Base-by-base conservation (phyloP, 1,140 invertebrate species). In the Polypedilum pembai region DNA sequence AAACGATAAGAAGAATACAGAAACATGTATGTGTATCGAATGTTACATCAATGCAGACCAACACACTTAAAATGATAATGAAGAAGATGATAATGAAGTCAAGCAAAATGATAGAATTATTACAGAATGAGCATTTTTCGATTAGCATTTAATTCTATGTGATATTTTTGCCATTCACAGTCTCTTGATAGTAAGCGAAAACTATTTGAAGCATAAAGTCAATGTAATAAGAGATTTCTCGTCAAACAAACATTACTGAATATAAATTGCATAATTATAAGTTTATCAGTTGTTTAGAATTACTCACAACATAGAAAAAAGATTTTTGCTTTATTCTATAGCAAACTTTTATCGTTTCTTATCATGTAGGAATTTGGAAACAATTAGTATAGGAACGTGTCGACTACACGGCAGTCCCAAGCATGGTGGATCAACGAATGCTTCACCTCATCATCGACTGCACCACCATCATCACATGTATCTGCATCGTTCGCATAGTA, bases 401-500 rank as follows among this genome's bases (percentile, higher is more conserved):
- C 80, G 79, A 66, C 77, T 82, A 80, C 82, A 78, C 75, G 83
- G 77, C 78, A 84, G 80, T 76, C 81, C 81, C 7, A 82, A 82
- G 76, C 82, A 76, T 75, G 74, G 12, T 77, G 82, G 79, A 66
- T 84, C 76, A 76, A 78, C 78, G 45, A 83, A 76, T 78, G 81
- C 80, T 56, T 82, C 81, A 74, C 81, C 81, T 5, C 80, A 81
- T 74, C 65, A 69, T 18, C 21, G 63, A 40, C 81, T 81, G 8
- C 65, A 69, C 12, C 65, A 69, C 18, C 65, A 69, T 69, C 65
- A 69, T 69, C 65, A 69, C 7, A 69, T 69, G 65, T 21, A 69
- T 69, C 18, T 69, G 20, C 65, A 69, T 69, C 65, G 20, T 69
- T 69, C 65, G 17, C 65, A 69, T 69, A 69, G 65, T 72, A 76